Evolutionary conservation across 2,113 vertebrate species (phyloP), one percentile per base, ranked within the genome.

Genomic region (Ctenomys sociabilis): DNA sequence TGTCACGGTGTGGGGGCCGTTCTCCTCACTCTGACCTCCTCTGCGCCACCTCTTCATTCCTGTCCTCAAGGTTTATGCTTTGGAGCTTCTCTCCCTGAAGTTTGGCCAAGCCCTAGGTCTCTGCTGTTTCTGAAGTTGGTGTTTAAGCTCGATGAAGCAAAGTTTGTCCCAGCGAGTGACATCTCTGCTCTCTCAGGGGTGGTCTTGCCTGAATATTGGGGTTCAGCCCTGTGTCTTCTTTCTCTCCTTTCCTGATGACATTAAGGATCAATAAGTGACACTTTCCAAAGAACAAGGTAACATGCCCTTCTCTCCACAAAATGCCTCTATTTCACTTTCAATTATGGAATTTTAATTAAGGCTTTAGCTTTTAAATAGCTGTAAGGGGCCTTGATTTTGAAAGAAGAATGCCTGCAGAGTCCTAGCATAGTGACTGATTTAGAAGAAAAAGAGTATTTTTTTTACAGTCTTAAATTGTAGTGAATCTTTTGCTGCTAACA

Each of bases 361-460:
- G 12, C 78, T 94, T 93, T 64, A 85, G 10, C 82, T 89, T 91
- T 89, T 89, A 57, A 37, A 11, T 24, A 37, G 30, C 75, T 86
- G 6, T 37, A 68, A 40, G 86, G 6, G 21, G 10, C 61, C 37
- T 85, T 73, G 22, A 30, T 96, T 96, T 80, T 17, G 28, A 43
- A 9, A 6, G 26, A 24, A 80, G 37, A 63, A 54, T 88, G 57
- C 11, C 11, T 91, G 52, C 40, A 86, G 86, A 96, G 28, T 11
- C 70, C 16, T 77, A 75, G 52, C 9, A 3, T 72, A 95, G 75
- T 72, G 19, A 66, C 43, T 85, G 61, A 57, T 35, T 85, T 80
- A 81, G 85, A 66, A 88, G 24, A 24, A 83, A 96, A 92, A 91
- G 24, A 59, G 0, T 85, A 91, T 93, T 37, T 85, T 91, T 81